Conservation (phyloP, 2,888 invertebrate species). For the Bruchidius siliquastri region DNA sequence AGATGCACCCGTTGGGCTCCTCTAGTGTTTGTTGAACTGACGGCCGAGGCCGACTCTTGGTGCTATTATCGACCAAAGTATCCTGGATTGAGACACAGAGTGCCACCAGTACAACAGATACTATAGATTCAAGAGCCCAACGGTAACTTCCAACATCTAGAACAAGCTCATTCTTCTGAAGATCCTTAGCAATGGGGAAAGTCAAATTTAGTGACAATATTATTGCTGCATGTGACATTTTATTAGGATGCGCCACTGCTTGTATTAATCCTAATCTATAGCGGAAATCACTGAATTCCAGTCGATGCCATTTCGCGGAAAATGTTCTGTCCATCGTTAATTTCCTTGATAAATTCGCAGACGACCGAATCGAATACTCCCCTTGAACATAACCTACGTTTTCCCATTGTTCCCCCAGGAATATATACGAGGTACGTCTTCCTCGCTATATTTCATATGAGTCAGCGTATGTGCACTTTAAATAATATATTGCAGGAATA, state of each 20-base stretch:
- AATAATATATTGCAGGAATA: slow-evolving; percentile 22
- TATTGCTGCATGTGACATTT: background rate
- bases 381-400: background rate
- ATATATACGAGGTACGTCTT: background rate
- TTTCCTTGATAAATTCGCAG: background rate
- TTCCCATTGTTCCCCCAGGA: background rate
- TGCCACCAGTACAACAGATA: too few species aligned
- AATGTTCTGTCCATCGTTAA: background rate
- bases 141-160: too few species aligned
- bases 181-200: too few species aligned
- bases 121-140: too few species aligned
- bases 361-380: background rate
- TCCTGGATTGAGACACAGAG: too few species aligned
- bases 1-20: too few species aligned
- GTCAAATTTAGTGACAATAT: too few species aligned
- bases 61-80: too few species aligned
- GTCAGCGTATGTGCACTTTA: slow-evolving; percentile 11
- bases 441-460: background rate
- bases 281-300: background rate
- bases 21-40: too few species aligned
- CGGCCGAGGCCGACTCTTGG: too few species aligned
- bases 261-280: background rate
- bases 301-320: background rate
- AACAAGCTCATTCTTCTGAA: too few species aligned
- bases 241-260: background rate